Evolutionary conservation across 1,140 invertebrate species (phyloP), one percentile per base, ranked within the genome.

Genomic region (Stegodyphus dumicola): DNA sequence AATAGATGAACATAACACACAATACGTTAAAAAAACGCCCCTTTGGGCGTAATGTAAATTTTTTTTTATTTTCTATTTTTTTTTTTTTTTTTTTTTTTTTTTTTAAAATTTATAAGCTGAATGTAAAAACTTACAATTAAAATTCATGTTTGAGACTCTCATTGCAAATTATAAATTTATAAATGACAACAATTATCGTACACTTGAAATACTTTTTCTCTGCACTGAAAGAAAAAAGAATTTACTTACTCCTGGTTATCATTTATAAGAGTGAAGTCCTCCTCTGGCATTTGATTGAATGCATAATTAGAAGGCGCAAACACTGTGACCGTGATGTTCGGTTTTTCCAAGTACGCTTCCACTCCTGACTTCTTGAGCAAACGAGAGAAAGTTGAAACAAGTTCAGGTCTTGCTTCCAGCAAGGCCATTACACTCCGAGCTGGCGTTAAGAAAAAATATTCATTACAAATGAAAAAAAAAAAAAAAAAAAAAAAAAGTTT

Each of bases 301-400:
- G 92, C 92, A 13, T 89, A 89, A 76, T 93, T 90, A 7, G 89
- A 92, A 7, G 93, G 92, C 5, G 92, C 93, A 85, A 93, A 91
- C 6, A 93, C 83, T 1, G 93, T 93, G n/a, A 91, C 88, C 49
- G 92, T 90, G 18, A 91, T 91, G 7, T 90, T 90, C 13, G 89
- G 88, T 17, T 91, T 89, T n/a, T 89, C 79, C 6, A 93, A 88
- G 60, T 87, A 89, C 88, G 53, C 92, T 70, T 73, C 91, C 33
- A 92, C 77, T 1, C 91, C 91, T 7, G 91, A 90, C 48, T 89
- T 89, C 76, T 88, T 89, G 6, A 91, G 89, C 53, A 92, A 87
- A 67, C 91, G 89, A 7, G 89, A 80, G 85, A 92, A 92, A 7
- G 89, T 90, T 13, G 81, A 85, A 48, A 92, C 84, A 48, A 91